Evolutionary conservation across 2,797 vertebrate species (phyloP).

Genomic region (Arrhamphus sclerolepis): DNA sequence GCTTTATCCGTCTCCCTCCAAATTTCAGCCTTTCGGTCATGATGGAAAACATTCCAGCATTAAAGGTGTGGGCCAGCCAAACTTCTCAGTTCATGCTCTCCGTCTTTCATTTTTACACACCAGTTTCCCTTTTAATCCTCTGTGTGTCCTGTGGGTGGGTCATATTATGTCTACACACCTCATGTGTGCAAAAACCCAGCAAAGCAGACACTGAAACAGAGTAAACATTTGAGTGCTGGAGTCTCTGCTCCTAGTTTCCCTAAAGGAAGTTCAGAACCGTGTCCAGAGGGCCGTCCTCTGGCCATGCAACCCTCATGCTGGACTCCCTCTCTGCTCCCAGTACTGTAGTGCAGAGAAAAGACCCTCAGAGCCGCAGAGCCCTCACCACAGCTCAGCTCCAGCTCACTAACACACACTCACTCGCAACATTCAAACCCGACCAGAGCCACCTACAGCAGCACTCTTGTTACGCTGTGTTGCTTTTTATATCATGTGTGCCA

Average conservation of each 20-base stretch:
- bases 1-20: background rate
- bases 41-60: constrained; percentile 6
- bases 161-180: constrained; percentile 47
- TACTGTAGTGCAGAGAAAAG: constrained; percentile 58
- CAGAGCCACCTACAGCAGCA: constrained; percentile 54
- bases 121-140: background rate
- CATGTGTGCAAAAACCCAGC: constrained; percentile 31
- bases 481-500: constrained; percentile 72
- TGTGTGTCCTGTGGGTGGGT: constrained; percentile 24
- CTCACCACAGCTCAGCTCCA: constrained; percentile 43
- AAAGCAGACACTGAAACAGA: constrained; percentile 39
- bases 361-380: constrained; percentile 55
- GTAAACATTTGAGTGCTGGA: constrained; percentile 38
- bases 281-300: constrained; percentile 30
- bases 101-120: background rate
- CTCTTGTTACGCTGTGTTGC: constrained; percentile 58
- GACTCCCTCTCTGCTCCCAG: constrained; percentile 34
- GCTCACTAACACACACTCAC: constrained; percentile 15
- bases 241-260: constrained; percentile 56
- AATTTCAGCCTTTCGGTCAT: background rate
- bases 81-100: background rate
- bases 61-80: background rate
- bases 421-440: constrained; percentile 28
- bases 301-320: background rate
- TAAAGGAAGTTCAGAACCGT: constrained; percentile 47